Evolutionary conservation across 1,140 invertebrate genomes (phyloP), one percentile per base, ranked within the genome.

Genomic region (Hylaeus volcanicus): DNA sequence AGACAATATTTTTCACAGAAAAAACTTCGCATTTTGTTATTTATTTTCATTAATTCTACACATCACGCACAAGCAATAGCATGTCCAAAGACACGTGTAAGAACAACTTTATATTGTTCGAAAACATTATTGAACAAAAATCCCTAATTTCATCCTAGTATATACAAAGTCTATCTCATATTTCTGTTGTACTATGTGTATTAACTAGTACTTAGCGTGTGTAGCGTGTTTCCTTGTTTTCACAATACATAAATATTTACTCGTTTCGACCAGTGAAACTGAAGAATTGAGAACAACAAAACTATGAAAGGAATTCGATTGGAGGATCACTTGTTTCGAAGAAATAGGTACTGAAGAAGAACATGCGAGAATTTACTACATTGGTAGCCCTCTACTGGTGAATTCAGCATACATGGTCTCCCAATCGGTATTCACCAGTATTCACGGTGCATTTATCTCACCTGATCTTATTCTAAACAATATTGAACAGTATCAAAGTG

Each of bases 401-500:
- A 63, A 12, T 41, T 56, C 55, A 3, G 12, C 9, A 56, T 56
- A 11, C 11, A 56, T 15, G 55, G 15, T 48, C 45, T 3, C 55
- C 9, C 55, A 11, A 15, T 56, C 55, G 55, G 11, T 14, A 60
- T 60, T 60, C 1, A 63, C 26, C 55, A 11, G 11, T 14, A 37
- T 60, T 60, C 1, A 63, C 26, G 9, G 5, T 63, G 5, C 6
- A 3, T 63, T 51, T 26, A 0, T 26, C 26, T 26, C 26, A 26
- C 26, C 26, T 26, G 26, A 65, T 51, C n/a, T 51, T 45, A n/a
- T 75, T 43, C 15, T 63, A 43, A 14, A 48, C 39, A 64, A n/a
- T 55, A 37, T 58, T 37, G 53, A 78, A 37, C 8, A 48, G 26
- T 79, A 58, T 74, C 77, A 73, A 48, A 79, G 77, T 71, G 14